Base-by-base conservation (phyloP, 2,797 vertebrate genomes). In the Microctenopoma stevenorrisi region DNA sequence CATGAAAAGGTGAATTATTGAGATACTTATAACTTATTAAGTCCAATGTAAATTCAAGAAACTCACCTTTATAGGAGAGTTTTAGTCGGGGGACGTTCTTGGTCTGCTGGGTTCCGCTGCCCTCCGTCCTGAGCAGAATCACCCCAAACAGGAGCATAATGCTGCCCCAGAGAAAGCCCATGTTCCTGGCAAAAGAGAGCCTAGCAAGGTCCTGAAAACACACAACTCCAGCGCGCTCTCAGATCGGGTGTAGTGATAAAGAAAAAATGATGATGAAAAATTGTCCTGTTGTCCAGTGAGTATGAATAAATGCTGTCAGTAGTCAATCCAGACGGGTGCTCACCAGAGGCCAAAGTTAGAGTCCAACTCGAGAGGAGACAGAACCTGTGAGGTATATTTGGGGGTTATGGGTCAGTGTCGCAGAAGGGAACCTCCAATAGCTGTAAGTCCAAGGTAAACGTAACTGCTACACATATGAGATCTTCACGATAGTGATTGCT, bases 31-130 rank as follows among this genome's bases (percentile, higher is more conserved):
- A 3, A 43, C 72, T 37, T 25, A 30, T 50, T 5, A 68, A 30
- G 18, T 42, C 28, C 18, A 56, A 18, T 12, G 44, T 0, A 69
- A 64, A 76, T 35, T 46, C 35, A 56, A 49, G 26, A 74, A 85
- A 86, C 94, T 93, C 93, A 98, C 97, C 97, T 97, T 96, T 97
- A 86, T 96, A 97, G 42, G 96, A 96, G 57, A 98, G 94, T 94
- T 94, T 97, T 89, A 98, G 95, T 55, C 97, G 92, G 1, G 97
- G 96, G 72, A 97, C 93, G 91, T 90, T 96, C 92, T 95, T 96
- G 88, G 86, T 94, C 84, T 94, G 92, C 74, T 95, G 95, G 86
- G 93, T 93, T 92, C 84, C 83, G 33, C 87, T 81, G 69, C 82
- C 79, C 46, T 84, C 89, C n/a, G 60, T 87, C 76, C 81, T 81